Percentiles rank a stretch among this genome's conserved stretches.
Conservation (phyloP, 2,113 vertebrate species). For the Amia ocellicauda region DNA sequence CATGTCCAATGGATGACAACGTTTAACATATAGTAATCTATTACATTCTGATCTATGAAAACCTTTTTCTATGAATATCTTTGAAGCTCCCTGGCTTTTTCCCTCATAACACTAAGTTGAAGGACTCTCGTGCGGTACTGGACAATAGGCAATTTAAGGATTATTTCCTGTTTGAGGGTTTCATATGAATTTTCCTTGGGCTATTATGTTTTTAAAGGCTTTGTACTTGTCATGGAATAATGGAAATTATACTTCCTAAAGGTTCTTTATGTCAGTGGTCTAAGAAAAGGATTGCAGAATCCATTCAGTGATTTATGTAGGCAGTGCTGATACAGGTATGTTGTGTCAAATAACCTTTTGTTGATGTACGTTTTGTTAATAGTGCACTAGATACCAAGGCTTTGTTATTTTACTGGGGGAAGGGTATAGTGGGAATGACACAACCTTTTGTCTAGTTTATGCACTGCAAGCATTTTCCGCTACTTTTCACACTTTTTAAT, state of each 20-base stretch:
- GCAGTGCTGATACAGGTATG: constrained; percentile 22
- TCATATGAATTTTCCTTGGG: constrained; percentile 69
- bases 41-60: too few species aligned
- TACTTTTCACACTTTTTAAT: too few species aligned
- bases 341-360: constrained; percentile 60
- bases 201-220: constrained; percentile 57
- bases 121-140: constrained; percentile 60
- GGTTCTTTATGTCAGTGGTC: constrained; percentile 65
- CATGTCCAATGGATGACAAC: too few species aligned
- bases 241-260: constrained; percentile 69
- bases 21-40: too few species aligned
- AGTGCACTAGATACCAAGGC: constrained; percentile 62
- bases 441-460: constrained; percentile 57
- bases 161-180: constrained; percentile 67
- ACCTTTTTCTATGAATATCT: too few species aligned
- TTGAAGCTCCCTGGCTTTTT: too few species aligned
- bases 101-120: neutral
- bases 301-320: constrained; percentile 62
- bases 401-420: constrained; percentile 55
- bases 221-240: constrained; percentile 56
- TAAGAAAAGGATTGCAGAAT: constrained; percentile 49
- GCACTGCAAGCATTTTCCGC: constrained; percentile 56
- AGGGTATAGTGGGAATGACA: constrained; percentile 57
- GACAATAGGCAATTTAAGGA: constrained; percentile 69
- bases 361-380: constrained; percentile 58